These are phyloP conservation scores for Micromussa lordhowensis DNA, from an alignment of 92 coral and sea anemone genomes.

Conservation along the genomic window DNA sequence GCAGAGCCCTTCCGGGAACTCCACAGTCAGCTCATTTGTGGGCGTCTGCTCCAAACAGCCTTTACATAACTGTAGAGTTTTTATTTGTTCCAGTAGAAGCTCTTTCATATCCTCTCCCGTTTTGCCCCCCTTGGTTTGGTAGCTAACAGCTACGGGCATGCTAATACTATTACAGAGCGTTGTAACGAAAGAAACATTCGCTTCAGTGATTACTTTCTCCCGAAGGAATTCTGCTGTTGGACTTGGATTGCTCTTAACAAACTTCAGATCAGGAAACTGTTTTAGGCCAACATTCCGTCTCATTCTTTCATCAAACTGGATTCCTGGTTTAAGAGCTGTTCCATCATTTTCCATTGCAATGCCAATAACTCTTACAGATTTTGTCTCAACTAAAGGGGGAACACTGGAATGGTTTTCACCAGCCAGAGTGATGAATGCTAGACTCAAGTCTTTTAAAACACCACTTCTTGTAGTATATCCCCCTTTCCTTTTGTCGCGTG, in stretches of 20 bases:
- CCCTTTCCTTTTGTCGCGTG: constrained; percentile 55
- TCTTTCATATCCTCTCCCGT: constrained; percentile 42
- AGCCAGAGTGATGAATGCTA: constrained; percentile 40
- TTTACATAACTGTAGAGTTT: constrained; percentile 45
- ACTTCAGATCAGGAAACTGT: constrained; percentile 24
- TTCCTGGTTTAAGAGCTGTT: constrained; percentile 55
- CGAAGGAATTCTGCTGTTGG: constrained; percentile 50
- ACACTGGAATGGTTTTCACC: constrained; percentile 25
- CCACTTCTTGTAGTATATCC: constrained; percentile 65
- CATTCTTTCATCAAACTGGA: constrained; percentile 58
- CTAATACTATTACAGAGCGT: constrained; percentile 23
- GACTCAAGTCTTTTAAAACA: constrained; percentile 45
- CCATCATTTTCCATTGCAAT: constrained; percentile 59
- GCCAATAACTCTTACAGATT: constrained; percentile 29
- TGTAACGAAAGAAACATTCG: constrained; percentile 49
- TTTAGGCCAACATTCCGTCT: constrained; percentile 54
- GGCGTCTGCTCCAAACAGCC: constrained; percentile 29
- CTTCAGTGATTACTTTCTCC: constrained; percentile 46
- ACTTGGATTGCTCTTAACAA: constrained; percentile 9
- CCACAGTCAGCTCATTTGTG: constrained; percentile 14
- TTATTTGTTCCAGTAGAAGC: constrained; percentile 28
- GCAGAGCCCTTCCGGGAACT: constrained; percentile 5
- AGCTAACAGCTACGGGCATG: constrained; percentile 52
- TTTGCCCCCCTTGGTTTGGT: constrained; percentile 33
- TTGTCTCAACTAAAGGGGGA: constrained; percentile 44